Percentiles rank a stretch among this genome's conserved stretches.
Evolutionary conservation across 2,888 invertebrate species (phyloP).

Genomic region (Oligia strigilis): DNA sequence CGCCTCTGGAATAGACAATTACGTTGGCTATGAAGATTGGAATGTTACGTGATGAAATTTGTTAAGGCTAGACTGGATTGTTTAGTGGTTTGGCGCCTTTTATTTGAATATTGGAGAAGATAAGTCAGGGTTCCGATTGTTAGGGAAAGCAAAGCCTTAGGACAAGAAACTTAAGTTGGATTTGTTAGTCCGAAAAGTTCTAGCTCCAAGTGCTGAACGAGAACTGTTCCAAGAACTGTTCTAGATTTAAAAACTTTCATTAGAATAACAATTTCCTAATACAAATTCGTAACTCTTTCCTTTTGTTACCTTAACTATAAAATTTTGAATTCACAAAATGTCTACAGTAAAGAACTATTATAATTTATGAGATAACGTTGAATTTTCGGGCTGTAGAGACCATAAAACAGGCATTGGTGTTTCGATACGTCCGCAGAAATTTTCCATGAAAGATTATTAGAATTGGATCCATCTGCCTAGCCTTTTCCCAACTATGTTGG

Average conservation of each 20-base stretch:
- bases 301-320: too few relatives aligned
- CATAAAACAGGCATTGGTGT: neutral
- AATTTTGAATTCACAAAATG: neutral
- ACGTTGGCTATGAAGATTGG: conserved; percentile 20
- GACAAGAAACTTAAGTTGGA: too few relatives aligned
- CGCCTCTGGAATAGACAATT: conserved; percentile 78
- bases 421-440: neutral
- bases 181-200: too few relatives aligned
- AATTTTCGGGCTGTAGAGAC: neutral
- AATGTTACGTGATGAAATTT: conserved; percentile 24
- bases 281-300: too few relatives aligned
- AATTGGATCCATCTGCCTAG: too few relatives aligned
- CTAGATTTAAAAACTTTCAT: too few relatives aligned
- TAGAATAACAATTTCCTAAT: too few relatives aligned
- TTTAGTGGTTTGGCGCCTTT: neutral
- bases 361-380: conserved; percentile 8
- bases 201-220: too few relatives aligned
- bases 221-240: too few relatives aligned
- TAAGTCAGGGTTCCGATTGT: neutral
- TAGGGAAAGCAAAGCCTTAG: neutral
- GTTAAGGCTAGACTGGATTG: neutral
- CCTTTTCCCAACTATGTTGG: too few relatives aligned
- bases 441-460: neutral
- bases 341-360: neutral
- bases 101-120: neutral